phyloP scores from a whole-genome alignment of 2,113 vertebrate species.

The Eretmochelys imbricata region DNA sequence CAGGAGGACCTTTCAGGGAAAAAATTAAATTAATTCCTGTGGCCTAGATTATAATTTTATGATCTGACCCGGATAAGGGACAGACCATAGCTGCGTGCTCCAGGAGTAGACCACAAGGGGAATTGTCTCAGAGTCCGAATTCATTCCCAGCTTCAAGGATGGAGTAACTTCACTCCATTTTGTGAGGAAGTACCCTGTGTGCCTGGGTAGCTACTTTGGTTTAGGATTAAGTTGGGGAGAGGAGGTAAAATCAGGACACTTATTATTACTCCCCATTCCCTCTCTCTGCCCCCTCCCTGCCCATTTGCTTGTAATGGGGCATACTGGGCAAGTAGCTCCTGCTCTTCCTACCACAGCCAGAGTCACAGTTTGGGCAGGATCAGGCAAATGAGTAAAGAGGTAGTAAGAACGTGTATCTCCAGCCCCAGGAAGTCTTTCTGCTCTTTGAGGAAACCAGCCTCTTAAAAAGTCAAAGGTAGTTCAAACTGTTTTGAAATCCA shows the following conservation, averaged over 20 bases:
- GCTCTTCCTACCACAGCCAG: not conserved
- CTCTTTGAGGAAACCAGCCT: not conserved
- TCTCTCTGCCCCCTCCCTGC: not conserved
- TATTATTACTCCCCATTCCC: not conserved
- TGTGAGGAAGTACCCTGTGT: not conserved
- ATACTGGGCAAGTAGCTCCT: not conserved
- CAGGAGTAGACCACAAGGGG: not conserved
- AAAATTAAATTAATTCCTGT: not conserved
- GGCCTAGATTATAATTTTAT: not conserved
- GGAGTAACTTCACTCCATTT: not conserved
- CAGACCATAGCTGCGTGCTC: not conserved
- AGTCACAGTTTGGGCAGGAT: not conserved
- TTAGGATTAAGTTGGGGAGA: not conserved
- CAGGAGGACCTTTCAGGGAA: not conserved
- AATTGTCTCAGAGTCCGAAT: not conserved
- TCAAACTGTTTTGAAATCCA: not conserved
- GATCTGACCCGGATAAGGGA: not conserved
- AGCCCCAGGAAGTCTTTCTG: not conserved
- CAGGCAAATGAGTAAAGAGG: not conserved
- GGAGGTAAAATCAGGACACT: not conserved
- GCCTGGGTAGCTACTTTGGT: not conserved
- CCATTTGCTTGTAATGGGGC: not conserved
- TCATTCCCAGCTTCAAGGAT: not conserved
- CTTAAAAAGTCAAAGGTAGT: accelerated
- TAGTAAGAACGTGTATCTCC: not conserved